phyloP scores from a whole-genome alignment of 2,113 vertebrate genomes.

The Cyrtonyx montezumae region DNA sequence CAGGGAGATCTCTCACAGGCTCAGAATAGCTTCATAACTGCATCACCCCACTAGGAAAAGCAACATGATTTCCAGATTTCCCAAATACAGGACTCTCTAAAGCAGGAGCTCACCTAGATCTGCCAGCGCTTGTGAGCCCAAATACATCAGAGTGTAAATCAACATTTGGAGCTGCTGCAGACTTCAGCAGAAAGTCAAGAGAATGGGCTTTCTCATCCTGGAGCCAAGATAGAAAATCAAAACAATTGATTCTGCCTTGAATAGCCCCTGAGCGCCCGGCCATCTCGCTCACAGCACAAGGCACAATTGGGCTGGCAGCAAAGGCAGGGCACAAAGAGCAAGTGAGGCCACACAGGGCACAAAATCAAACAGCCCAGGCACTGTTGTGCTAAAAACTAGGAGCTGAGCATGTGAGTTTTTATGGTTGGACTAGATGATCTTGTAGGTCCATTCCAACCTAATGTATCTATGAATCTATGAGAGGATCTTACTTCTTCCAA shows the following conservation, averaged over 20 bases:
- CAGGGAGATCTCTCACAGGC: neutral
- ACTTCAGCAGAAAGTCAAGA: neutral
- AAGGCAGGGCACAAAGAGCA: neutral
- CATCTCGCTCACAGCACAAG: rapidly evolving
- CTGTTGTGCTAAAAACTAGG: neutral
- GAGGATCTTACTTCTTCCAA: neutral
- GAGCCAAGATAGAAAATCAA: neutral
- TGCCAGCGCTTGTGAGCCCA: neutral
- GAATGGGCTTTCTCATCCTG: neutral
- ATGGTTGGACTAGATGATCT: no score
- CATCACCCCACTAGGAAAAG: neutral
- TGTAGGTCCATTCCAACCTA: no score
- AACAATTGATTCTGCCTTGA: neutral
- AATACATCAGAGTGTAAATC: neutral
- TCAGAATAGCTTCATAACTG: neutral
- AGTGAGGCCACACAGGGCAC: neutral
- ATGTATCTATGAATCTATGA: no score
- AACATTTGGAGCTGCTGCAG: neutral
- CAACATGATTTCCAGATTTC: neutral
- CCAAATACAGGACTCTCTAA: neutral
- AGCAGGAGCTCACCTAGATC: neutral
- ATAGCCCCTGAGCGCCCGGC: rapidly evolving
- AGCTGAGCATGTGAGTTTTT: neutral
- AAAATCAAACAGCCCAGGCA: neutral
- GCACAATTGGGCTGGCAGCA: neutral